A percentile compares a stretch with the other conserved stretches of the same genome.
Evolutionary conservation across 2,888 invertebrate genomes (phyloP).

Genomic region (Nematopogon swammerdamellus): DNA sequence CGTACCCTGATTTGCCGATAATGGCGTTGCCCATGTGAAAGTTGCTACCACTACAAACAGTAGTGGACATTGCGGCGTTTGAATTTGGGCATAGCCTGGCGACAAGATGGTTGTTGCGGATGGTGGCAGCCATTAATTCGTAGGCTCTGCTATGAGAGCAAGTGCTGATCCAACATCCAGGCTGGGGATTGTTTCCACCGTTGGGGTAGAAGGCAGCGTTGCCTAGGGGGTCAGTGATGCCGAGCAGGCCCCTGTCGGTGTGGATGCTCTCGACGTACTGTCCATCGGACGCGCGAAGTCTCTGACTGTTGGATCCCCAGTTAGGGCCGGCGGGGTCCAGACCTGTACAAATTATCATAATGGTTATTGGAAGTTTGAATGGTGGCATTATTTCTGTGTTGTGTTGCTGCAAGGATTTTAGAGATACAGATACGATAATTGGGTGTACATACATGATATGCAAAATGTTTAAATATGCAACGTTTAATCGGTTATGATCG

Average conservation of each 20-base stretch:
- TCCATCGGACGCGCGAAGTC: slow-evolving; percentile 23
- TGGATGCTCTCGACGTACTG: slow-evolving; percentile 36
- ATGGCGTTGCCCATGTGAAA: slow-evolving; percentile 27
- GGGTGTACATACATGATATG: no score
- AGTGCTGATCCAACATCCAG: slow-evolving; percentile 27
- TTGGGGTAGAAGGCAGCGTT: slow-evolving; percentile 40
- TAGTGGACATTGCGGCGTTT: slow-evolving; percentile 17
- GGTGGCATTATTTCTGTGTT: no score
- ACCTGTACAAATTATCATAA: no score
- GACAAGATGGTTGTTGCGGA: slow-evolving; percentile 24
- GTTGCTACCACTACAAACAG: slow-evolving; percentile 20
- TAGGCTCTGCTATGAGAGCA: slow-evolving; percentile 33
- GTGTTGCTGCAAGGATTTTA: no score
- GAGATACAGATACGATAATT: no score
- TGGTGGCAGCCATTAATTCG: slow-evolving; percentile 27
- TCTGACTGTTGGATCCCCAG: slow-evolving; percentile 27
- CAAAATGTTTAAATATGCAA: no score
- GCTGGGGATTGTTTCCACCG: slow-evolving; percentile 32
- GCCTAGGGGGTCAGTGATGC: slow-evolving; percentile 27
- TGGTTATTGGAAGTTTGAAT: no score
- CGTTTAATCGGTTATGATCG: no score
- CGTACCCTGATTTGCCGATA: slow-evolving; percentile 25
- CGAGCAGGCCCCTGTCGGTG: slow-evolving; percentile 31
- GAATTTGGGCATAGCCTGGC: slow-evolving; percentile 23
- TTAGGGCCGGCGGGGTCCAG: slow-evolving; percentile 35